Evolutionary conservation across 2,113 vertebrate species (phyloP).

Genomic region (Neoarius graeffei): DNA sequence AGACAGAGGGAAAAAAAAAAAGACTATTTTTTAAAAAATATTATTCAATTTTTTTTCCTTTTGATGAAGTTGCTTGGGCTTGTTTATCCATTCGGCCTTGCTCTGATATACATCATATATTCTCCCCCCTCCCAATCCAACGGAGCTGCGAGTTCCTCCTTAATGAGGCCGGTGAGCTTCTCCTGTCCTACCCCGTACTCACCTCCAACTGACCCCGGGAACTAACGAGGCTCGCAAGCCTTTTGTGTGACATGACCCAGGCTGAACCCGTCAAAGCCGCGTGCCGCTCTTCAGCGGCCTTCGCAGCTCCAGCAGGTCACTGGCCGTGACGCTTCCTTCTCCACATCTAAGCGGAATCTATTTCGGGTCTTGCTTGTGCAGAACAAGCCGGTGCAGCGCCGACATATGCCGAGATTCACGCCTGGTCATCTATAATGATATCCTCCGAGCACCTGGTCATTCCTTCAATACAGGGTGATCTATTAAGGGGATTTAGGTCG

Average conservation of each 20-base stretch:
- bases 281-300: neutral
- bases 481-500: constrained; percentile 2
- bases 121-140: neutral
- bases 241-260: constrained; percentile 45
- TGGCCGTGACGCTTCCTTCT: neutral
- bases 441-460: constrained; percentile 3
- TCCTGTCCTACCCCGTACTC: constrained; percentile 28
- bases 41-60: neutral
- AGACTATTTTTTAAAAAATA: no score
- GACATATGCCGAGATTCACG: neutral
- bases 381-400: neutral
- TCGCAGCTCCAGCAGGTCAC: neutral
- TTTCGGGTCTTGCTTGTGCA: neutral
- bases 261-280: constrained; percentile 36
- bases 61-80: neutral
- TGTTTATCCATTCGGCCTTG: neutral
- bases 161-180: constrained; percentile 51
- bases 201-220: constrained; percentile 45
- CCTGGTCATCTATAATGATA: constrained; percentile 23
- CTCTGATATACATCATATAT: neutral
- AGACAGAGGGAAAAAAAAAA: neutral
- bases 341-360: constrained; percentile 22
- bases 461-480: neutral
- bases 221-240: constrained; percentile 45
- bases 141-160: constrained; percentile 33